Percentiles rank a stretch among this genome's conserved stretches.
These are phyloP conservation scores for Platyrinchus mystaceus DNA, from an alignment of 2,797 vertebrate species.

Conservation along the genomic window DNA sequence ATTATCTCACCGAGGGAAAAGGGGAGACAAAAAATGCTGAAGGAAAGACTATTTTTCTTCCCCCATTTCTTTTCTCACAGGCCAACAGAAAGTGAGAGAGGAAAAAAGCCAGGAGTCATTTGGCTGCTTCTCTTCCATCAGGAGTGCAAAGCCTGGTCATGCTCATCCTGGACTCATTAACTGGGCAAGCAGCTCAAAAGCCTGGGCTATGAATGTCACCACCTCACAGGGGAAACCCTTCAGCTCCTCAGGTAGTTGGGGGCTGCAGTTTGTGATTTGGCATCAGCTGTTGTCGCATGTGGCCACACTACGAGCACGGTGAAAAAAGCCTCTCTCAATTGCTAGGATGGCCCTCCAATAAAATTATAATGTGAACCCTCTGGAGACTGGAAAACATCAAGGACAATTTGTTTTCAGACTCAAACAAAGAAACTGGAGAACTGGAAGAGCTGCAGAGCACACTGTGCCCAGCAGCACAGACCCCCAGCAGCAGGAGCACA, in stretches of 20 bases:
- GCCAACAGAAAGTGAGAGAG: neutral
- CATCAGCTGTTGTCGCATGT: neutral
- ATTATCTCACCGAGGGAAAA: neutral
- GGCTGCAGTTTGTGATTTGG: neutral
- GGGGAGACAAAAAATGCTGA: neutral
- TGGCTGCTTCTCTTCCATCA: neutral
- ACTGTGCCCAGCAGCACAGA: neutral
- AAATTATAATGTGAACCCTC: neutral
- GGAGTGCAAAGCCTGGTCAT: neutral
- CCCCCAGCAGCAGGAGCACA: neutral
- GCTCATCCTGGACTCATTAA: neutral
- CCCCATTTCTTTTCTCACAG: neutral
- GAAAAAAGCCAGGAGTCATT: neutral
- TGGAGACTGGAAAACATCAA: neutral
- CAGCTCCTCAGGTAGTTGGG: neutral
- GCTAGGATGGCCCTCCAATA: neutral
- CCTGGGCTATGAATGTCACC: neutral
- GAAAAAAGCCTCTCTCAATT: neutral
- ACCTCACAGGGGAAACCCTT: neutral
- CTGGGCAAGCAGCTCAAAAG: neutral
- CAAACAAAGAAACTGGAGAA: neutral
- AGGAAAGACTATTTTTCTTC: neutral
- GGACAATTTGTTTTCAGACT: neutral
- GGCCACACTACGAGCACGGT: accelerated
- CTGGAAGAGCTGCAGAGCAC: neutral